Conservation (phyloP, 37 sponge, comb jelly and placozoan species). For the Theonella swinhoei region DNA sequence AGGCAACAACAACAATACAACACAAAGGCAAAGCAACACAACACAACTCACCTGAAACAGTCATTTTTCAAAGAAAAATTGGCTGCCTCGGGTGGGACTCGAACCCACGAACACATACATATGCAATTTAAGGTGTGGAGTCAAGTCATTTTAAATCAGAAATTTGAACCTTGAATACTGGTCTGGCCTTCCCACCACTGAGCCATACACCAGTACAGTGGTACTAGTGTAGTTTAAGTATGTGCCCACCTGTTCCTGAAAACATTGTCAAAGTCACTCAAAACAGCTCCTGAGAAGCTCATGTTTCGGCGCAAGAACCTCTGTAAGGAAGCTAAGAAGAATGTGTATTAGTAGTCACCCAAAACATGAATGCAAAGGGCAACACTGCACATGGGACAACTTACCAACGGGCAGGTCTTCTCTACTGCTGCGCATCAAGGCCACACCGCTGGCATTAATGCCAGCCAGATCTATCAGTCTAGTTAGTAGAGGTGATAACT, state of each 20-base stretch:
- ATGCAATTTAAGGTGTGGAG: background rate
- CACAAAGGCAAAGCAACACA: too few species aligned
- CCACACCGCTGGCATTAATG: background rate
- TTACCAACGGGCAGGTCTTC: background rate
- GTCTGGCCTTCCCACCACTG: too few species aligned
- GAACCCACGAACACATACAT: background rate
- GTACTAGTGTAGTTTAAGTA: background rate
- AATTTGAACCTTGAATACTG: too few species aligned
- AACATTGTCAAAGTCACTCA: slow-evolving; percentile 41
- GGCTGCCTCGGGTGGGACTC: too few species aligned
- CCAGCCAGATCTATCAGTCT: background rate
- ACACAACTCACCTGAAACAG: too few species aligned
- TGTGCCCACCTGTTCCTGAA: slow-evolving; percentile 56
- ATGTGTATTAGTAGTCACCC: background rate
- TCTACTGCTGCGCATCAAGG: background rate
- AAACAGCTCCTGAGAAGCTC: slow-evolving; percentile 31
- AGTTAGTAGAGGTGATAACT: background rate
- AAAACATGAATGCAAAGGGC: background rate
- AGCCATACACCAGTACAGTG: too few species aligned
- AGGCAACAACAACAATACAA: too few species aligned
- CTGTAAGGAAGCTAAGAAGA: slow-evolving; percentile 72
- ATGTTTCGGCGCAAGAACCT: slow-evolving; percentile 44
- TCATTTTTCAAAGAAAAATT: too few species aligned
- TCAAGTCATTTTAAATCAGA: too few species aligned
- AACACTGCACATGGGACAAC: background rate